Evolutionary conservation across 2,113 vertebrate species (phyloP), one percentile per base, ranked within the genome.

Genomic region (Rhegmatorhina hoffmannsi): DNA sequence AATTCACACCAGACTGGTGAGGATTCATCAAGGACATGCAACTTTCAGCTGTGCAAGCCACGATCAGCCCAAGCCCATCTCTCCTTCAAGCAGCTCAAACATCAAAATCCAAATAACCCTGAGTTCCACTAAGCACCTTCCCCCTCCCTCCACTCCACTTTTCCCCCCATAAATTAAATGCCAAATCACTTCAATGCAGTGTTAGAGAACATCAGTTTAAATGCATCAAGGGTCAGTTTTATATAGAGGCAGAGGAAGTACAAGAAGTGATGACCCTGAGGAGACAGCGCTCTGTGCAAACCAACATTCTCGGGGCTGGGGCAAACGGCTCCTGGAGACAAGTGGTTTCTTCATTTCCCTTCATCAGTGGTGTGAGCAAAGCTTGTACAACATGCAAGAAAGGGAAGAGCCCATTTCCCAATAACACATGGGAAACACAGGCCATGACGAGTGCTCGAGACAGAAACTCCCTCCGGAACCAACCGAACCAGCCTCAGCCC

Each of bases 211-310:
- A 69, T 6, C 66, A 43, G 33, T 76, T 94, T 49, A 77, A 89
- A 86, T 55, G 67, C 15, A 84, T 15, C 18, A 77, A 76, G n/a
- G 55, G 68, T 70, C 2, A 10, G 29, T n/a, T 28, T 59, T 7
- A 19, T 5, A 26, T 36, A 47, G 85, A 84, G 59, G 67, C 62
- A 50, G 50, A 66, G 67, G 36, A 8, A 40, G 29, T 17, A 36
- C 24, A 75, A 28, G 44, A 72, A 66, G 5, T 17, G 52, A 36
- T 78, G 33, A 69, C 59, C n/a, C 69, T 47, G 31, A 64, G 60
- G 80, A 87, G 80, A 55, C 23, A 23, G 68, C 34, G 60, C 55
- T 84, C 86, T 67, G 90, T 79, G 85, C 76, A 70, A 66, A 85
- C 11, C 25, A 91, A 73, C 67, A 11, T 26, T 38, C 31, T 83